Base-by-base conservation (phyloP, 2,888 invertebrate genomes). In the Chorisops tibialis region DNA sequence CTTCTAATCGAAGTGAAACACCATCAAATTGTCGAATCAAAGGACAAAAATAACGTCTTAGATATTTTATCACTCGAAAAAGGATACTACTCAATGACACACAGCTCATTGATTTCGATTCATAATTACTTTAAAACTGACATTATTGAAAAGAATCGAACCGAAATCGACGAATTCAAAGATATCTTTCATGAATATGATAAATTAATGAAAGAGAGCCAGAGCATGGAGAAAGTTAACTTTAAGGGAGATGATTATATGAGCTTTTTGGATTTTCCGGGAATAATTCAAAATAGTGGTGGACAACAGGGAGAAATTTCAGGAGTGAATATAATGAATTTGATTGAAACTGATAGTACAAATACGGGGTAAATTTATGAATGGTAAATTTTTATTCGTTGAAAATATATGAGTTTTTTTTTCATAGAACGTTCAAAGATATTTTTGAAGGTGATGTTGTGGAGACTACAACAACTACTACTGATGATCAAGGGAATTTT, bases 121-220 rank as follows among this genome's bases (percentile, higher is more conserved):
- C 76, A 78, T 60, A 76, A 77, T 63, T 78, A 77, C 50, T 77
- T 75, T 63, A 77, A 77, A 61, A 75, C 75, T 62, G 73, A 75
- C 59, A 68, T 78, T 12, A 73, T 78, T 12, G 67, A 73, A 2
- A 69, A 74, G 12, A 78, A 78, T 67, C 72, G 74, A 0, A 67
- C 65, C 2, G 78, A 75, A 65, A 76, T 78, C 3, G 68, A 68
- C 1, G 75, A 77, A 63, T 78, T 77, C 62, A 72, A 74, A 22
- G 73, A 73, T 9, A 74, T 75, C 4, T 69, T 73, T 11, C 73
- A 74, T 52, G 77, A 78, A 49, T 78, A 78, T 63, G 75, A 77
- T 35, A 75, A 77, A 62, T 67, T 78, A 4, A 76, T 75, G 75
- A 76, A 78, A 65, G 76, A 77, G 65, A 78, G 76, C 49, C 75